A percentile compares a stretch with the other conserved stretches of the same genome.
Evolutionary conservation across 2,888 invertebrate species (phyloP).

Genomic region (Phrixothrix hirtus): DNA sequence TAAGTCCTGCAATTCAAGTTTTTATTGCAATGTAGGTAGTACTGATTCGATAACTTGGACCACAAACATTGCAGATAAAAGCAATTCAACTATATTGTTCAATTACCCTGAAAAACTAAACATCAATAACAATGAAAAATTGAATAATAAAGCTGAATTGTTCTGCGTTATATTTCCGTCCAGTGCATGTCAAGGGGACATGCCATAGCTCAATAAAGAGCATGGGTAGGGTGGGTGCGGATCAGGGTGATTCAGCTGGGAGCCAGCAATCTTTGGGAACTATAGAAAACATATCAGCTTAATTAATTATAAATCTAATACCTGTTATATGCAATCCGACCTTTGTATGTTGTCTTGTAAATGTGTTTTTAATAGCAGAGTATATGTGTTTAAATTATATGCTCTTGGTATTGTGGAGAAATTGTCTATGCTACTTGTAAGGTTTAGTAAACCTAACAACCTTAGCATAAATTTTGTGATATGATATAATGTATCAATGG

Average conservation of each 20-base stretch:
- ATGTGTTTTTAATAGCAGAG: conserved; percentile 52
- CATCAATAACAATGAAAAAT: conserved; percentile 4
- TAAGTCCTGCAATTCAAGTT: conserved; percentile 26
- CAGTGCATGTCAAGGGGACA: conserved; percentile 54
- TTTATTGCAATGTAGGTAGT: conserved; percentile 17
- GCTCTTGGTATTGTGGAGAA: conserved; percentile 48
- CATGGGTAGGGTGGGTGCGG: conserved; percentile 56
- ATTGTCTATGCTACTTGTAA: conserved; percentile 34
- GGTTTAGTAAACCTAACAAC: conserved; percentile 22
- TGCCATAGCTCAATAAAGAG: conserved; percentile 54
- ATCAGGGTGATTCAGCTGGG: conserved; percentile 53
- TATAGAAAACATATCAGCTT: conserved; percentile 75
- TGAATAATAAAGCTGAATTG: conserved; percentile 37
- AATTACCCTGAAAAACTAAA: background rate
- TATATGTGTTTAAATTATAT: conserved; percentile 50
- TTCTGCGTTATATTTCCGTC: conserved; percentile 58
- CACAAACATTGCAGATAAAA: conserved; percentile 41
- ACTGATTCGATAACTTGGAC: conserved; percentile 37
- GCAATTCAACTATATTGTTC: conserved; percentile 34
- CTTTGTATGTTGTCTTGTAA: conserved; percentile 57
- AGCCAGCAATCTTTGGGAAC: conserved; percentile 62
- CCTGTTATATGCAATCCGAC: conserved; percentile 58
- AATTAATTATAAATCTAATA: conserved; percentile 62
- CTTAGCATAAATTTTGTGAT: conserved; percentile 49
- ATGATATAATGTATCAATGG: conserved; percentile 46